Evolutionary conservation across 2,888 invertebrate genomes (phyloP), one percentile per base, ranked within the genome.

Genomic region (Cantharis lateralis): DNA sequence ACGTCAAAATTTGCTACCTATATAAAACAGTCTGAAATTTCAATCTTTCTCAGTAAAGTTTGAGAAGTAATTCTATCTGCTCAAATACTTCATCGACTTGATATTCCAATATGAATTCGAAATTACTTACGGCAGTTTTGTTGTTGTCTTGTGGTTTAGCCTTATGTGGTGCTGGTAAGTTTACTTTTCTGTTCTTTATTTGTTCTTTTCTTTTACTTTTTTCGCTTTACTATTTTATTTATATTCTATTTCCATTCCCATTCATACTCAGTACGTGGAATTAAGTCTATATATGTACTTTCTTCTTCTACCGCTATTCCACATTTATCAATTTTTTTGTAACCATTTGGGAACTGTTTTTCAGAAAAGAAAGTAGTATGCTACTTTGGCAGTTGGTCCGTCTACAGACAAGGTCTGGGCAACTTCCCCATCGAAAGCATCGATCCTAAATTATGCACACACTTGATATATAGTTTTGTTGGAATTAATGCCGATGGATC

Each of bases 321-420:
- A 24, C 9, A 1, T 24, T 24, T 1, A 24, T 4, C 9, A 9
- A 24, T 9, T 9, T 24, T 18, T 9, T 24, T 24, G 24, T 24
- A 24, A 24, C 5, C 9, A 24, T 24, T 24, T 24, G 24, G 24
- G 9, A 24, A 7, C 7, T 9, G 5, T 5, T 16, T 71, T 72
- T 64, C 66, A 68, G 68, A 48, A 10, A 16, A 66, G n/a, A 88
- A 91, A 78, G 88, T 95, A 0, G 90, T 94, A 0, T 95, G 95
- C 82, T 95, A 95, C 87, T 93, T 92, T 81, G 94, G 94, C 2
- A 92, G 93, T 11, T 95, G 95, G 95, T 91, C 95, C 0, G 91
- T 91, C 0, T 95, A 95, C 83, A 90, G 95, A 48, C 86, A 85
- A 0, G 91, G 91, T 0, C 84, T 88, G 69, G 95, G 95, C 0